These are phyloP conservation scores for Ophthalmolycus amberensis DNA, from an alignment of 2,113 vertebrate species.

Conservation along the genomic window DNA sequence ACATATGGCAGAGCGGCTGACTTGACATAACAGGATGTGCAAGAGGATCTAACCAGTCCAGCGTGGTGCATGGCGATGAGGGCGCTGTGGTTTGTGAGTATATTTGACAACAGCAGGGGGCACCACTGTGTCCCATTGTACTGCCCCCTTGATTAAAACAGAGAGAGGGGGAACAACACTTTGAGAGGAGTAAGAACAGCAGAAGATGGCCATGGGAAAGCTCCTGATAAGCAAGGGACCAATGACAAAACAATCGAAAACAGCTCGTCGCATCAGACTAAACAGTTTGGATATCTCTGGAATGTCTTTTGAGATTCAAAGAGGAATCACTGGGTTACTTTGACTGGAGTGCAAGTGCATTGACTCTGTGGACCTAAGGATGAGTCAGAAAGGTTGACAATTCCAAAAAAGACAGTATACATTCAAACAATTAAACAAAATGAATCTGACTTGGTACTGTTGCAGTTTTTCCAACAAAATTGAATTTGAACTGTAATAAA, in stretches of 20 bases:
- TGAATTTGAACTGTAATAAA: background rate
- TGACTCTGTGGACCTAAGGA: background rate
- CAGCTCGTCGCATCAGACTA: background rate
- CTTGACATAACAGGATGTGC: slow-evolving; percentile 48
- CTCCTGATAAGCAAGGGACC: background rate
- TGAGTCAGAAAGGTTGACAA: background rate
- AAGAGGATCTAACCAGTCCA: slow-evolving; percentile 16
- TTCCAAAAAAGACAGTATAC: background rate
- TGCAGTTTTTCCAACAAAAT: background rate
- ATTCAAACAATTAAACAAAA: background rate
- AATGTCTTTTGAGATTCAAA: background rate
- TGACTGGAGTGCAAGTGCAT: background rate
- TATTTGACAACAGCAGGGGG: slow-evolving; percentile 71
- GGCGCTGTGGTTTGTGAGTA: slow-evolving; percentile 36
- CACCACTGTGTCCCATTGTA: slow-evolving; percentile 41
- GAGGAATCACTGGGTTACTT: background rate
- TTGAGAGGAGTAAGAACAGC: background rate
- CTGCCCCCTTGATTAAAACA: background rate
- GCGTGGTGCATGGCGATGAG: slow-evolving; percentile 13
- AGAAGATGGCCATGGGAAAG: background rate
- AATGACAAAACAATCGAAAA: background rate
- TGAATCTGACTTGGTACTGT: too few species aligned
- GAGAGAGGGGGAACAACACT: background rate
- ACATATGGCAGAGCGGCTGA: slow-evolving; percentile 62
- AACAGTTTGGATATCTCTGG: background rate